Base-by-base conservation (phyloP, 2,888 invertebrate genomes). In the Helicoverpa assulta region DNA sequence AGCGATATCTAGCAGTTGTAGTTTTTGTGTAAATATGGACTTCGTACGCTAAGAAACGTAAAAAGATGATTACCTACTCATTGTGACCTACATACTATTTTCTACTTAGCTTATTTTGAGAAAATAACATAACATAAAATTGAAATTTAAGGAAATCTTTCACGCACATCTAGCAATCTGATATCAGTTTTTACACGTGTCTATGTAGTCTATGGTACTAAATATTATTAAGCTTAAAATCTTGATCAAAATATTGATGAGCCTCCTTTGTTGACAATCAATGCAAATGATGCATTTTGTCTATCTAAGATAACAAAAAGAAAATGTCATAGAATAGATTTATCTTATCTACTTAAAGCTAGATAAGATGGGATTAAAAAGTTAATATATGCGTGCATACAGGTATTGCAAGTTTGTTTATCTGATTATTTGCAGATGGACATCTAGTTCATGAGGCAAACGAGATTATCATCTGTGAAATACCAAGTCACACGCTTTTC, bases 351-450 rank as follows among this genome's bases (percentile, higher is more conserved):
- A 47, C 5, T 47, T 6, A 16, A 5, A n/a, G 7, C 16, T 5
- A 47, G 47, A 47, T n/a, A n/a, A 47, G 47, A 47, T n/a, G 5
- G 5, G 40, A n/a, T 6, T 47, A n/a, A n/a, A 16, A n/a, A 47
- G 16, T 47, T 47, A 47, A 47, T 6, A n/a, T 47, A 47, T 47
- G 47, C 47, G 16, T 47, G 47, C 47, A n/a, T 47, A 47, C 47
- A n/a, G 4, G 47, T 47, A n/a, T 47, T 47, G 47, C 47, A 47
- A n/a, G 47, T 47, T 47, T n/a, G 5, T 16, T 6, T 47, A n/a
- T 47, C 47, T 47, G 47, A 47, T 47, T n/a, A n/a, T 47, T 47
- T 47, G 47, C n/a, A 16, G 47, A 47, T 47, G 47, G 47, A 16
- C 47, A 47, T 40, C 40, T 47, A 47, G 16, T n/a, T n/a, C 4